Evolutionary conservation across 2,888 invertebrate species (phyloP).

Genomic region (Pogonocherus hispidulus): DNA sequence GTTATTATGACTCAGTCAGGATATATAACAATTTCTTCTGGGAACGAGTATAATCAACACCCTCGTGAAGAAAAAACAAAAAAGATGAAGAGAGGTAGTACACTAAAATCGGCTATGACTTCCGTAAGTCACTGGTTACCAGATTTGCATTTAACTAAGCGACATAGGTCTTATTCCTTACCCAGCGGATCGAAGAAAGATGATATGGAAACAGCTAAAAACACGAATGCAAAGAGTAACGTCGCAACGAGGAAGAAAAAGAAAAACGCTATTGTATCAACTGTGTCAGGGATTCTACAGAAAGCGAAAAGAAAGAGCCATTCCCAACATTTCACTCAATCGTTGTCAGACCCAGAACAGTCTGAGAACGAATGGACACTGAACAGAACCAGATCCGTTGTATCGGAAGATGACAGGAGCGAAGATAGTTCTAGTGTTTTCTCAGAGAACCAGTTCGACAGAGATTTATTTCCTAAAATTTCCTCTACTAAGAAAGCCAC

Average conservation of each 20-base stretch:
- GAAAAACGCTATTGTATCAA: conserved; percentile 85
- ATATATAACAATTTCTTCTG: conserved; percentile 81
- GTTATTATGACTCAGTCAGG: conserved; percentile 85
- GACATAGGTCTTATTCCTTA: conserved; percentile 86
- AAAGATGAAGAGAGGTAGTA: conserved; percentile 79
- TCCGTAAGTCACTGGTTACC: conserved; percentile 86
- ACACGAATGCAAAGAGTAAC: conserved; percentile 57
- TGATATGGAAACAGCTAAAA: conserved; percentile 70
- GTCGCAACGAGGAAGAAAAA: conserved; percentile 75
- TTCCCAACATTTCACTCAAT: conserved; percentile 73
- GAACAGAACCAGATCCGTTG: conserved; percentile 79
- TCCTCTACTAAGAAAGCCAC: conserved; percentile 64
- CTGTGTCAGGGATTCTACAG: conserved; percentile 87
- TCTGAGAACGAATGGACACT: conserved; percentile 79
- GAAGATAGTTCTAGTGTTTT: conserved; percentile 72
- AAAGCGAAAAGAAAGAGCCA: conserved; percentile 81
- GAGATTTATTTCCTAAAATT: conserved; percentile 78
- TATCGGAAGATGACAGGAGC: conserved; percentile 79
- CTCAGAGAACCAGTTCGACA: conserved; percentile 75
- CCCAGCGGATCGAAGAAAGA: conserved; percentile 79
- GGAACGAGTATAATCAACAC: conserved; percentile 65
- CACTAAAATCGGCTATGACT: conserved; percentile 83
- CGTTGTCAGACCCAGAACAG: conserved; percentile 83
- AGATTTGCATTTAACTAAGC: conserved; percentile 82
- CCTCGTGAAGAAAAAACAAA: conserved; percentile 72